These are phyloP conservation scores for Umimayanthus kanabou DNA, from an alignment of 92 coral and sea anemone species.

Conservation along the genomic window DNA sequence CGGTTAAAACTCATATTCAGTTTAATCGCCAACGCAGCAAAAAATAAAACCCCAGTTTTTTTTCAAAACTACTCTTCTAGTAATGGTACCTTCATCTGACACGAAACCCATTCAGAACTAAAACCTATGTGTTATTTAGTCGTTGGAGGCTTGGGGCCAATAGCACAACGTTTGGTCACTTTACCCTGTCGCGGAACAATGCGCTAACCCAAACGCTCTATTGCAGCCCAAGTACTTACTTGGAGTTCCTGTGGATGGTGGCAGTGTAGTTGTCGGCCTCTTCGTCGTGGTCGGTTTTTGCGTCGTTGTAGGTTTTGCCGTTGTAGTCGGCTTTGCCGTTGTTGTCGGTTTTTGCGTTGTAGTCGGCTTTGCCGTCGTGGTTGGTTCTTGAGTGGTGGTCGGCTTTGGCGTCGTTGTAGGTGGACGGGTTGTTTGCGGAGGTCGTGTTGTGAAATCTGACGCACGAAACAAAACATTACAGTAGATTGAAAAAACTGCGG, in stretches of 20 bases:
- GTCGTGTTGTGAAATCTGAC: not conserved
- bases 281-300: not conserved
- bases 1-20: too few species aligned
- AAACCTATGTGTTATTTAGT: too few species aligned
- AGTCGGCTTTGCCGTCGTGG: not conserved
- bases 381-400: conserved; percentile 11
- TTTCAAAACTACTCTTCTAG: too few species aligned
- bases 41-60: too few species aligned
- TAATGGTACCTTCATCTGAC: too few species aligned
- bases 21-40: too few species aligned
- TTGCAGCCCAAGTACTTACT: not conserved
- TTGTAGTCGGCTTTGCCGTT: too few species aligned
- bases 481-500: not conserved
- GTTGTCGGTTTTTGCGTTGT: too few species aligned
- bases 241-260: not conserved
- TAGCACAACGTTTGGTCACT: too few species aligned
- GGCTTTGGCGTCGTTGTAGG: not conserved
- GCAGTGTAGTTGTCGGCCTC: not conserved
- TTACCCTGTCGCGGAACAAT: too few species aligned
- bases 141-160: too few species aligned
- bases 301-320: not conserved
- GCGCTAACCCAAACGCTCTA: not conserved
- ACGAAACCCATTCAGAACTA: too few species aligned
- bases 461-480: not conserved
- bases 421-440: not conserved